Conservation (phyloP, 2,797 vertebrate genomes). For the Columba guinea region DNA sequence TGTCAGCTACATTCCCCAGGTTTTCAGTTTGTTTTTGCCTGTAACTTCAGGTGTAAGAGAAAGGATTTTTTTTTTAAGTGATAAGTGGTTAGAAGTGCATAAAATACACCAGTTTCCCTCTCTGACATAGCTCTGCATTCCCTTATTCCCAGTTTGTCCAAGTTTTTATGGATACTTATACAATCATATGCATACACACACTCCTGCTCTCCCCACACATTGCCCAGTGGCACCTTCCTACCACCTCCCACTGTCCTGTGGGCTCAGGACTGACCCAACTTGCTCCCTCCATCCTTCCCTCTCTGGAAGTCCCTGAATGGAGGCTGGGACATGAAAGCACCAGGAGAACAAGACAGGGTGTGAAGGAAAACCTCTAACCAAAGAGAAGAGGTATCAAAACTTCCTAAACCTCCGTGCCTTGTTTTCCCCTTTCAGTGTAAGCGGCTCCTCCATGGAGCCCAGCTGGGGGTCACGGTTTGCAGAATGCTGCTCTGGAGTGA, state of each 20-base stretch:
- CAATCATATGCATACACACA: too few species aligned
- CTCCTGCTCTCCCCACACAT: rapidly evolving
- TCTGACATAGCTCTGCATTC: background rate
- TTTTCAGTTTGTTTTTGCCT: background rate
- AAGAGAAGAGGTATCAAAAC: background rate
- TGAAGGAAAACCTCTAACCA: background rate
- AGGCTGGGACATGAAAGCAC: background rate
- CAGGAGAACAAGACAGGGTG: background rate
- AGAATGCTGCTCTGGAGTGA: background rate
- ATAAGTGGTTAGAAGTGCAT: background rate
- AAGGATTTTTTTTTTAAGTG: background rate
- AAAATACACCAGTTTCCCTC: background rate
- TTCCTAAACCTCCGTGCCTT: background rate
- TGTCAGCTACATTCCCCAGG: background rate
- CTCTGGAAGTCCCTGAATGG: background rate
- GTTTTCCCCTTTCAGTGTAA: background rate
- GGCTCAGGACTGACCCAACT: too few species aligned
- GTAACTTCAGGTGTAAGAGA: background rate
- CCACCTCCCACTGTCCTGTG: background rate
- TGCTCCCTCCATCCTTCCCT: background rate
- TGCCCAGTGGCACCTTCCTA: background rate
- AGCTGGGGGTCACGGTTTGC: too few species aligned
- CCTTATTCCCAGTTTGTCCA: background rate
- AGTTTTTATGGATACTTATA: background rate
- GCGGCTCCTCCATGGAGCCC: background rate